Conservation (phyloP, 23 tunicate species). For the Phallusia fumigata region DNA sequence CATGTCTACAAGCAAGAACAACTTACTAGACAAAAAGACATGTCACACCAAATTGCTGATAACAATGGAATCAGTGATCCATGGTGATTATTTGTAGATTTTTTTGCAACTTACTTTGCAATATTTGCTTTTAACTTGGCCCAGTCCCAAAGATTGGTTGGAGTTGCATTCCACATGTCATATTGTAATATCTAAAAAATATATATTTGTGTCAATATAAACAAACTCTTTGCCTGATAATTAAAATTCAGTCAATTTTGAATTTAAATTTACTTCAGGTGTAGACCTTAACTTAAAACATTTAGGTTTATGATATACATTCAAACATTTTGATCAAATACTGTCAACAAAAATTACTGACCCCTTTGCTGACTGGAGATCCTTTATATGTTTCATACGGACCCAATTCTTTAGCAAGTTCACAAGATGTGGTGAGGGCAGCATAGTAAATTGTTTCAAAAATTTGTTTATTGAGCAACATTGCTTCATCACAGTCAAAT, state of each 20-base stretch:
- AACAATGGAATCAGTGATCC: background rate
- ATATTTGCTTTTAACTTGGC: conserved; percentile 53
- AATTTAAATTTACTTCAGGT: background rate
- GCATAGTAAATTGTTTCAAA: conserved; percentile 98
- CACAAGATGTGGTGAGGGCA: conserved; percentile 92
- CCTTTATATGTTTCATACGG: conserved; percentile 88
- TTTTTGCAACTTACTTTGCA: conserved; percentile 54
- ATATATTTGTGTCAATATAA: too few relatives aligned
- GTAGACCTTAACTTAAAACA: too few relatives aligned
- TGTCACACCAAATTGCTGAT: too few relatives aligned
- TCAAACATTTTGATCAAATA: too few relatives aligned
- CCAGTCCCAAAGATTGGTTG: conserved; percentile 99
- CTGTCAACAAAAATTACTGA: conserved; percentile 10
- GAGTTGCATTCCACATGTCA: conserved; percentile 98
- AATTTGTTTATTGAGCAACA: conserved; percentile 78
- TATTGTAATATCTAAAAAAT: conserved; percentile 67
- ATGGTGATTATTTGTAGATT: background rate
- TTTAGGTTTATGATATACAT: too few relatives aligned
- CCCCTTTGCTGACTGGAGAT: conserved; percentile 90
- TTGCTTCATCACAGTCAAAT: conserved; percentile 86
- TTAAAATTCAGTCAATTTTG: too few relatives aligned
- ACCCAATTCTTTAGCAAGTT: conserved; percentile 78
- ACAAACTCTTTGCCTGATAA: too few relatives aligned
- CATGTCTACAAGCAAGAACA: conserved; percentile 42
- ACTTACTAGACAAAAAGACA: too few relatives aligned